Evolutionary conservation across 2,113 vertebrate genomes (phyloP).

Genomic region (Meles meles): DNA sequence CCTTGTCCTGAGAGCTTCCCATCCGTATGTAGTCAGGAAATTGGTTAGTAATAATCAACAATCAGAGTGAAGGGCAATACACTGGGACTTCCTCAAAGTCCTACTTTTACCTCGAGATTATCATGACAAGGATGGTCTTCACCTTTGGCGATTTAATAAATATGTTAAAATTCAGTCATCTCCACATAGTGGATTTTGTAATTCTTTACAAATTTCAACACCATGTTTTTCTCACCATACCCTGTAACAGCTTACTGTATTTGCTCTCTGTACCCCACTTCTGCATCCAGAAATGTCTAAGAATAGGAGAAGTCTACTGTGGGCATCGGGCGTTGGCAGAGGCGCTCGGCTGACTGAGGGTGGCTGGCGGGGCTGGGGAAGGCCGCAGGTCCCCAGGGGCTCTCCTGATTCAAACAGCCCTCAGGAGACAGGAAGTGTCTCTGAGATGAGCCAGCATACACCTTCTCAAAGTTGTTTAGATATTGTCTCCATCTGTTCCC

Average conservation of each 20-base stretch:
- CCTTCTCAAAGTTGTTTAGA: neutral
- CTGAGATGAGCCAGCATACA: neutral
- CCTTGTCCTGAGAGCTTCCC: neutral
- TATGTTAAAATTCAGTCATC: neutral
- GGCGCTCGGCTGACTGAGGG: neutral
- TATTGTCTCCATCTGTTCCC: slow-evolving; percentile 30
- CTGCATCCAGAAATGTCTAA: neutral
- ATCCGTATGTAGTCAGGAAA: neutral
- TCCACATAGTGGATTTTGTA: neutral
- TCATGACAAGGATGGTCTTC: neutral
- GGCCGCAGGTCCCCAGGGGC: neutral
- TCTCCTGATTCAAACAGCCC: neutral
- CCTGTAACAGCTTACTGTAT: neutral
- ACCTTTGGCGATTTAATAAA: neutral
- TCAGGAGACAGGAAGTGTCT: slow-evolving; percentile 9
- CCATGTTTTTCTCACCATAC: neutral
- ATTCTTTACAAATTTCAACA: neutral
- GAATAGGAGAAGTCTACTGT: neutral
- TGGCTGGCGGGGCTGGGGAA: neutral
- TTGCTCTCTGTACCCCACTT: neutral
- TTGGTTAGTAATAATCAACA: neutral
- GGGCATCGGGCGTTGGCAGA: neutral
- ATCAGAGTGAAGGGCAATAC: neutral
- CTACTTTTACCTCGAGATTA: neutral
- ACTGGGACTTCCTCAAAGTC: neutral